These are phyloP conservation scores for Harpalus rubripes DNA, from an alignment of 2,888 invertebrate genomes.

Conservation along the genomic window DNA sequence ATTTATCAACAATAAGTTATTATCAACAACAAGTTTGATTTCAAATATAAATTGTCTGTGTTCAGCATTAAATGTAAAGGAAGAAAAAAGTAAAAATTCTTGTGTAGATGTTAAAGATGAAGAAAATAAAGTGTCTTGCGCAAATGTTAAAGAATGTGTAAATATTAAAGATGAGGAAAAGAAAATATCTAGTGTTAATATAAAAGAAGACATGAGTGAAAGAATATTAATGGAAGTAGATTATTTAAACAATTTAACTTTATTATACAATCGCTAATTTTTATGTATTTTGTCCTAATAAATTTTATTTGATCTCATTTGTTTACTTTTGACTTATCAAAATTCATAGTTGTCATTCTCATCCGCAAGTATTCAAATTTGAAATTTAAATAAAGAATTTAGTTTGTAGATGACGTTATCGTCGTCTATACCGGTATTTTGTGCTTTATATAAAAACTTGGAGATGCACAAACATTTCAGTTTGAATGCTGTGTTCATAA, in stretches of 20 bases:
- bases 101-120: background rate
- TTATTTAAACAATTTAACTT: slow-evolving; percentile 26
- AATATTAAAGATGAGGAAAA: background rate
- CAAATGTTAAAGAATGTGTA: background rate
- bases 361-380: slow-evolving; percentile 22
- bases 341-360: background rate
- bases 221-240: slow-evolving; percentile 6
- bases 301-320: slow-evolving; percentile 11
- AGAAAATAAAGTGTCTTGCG: background rate
- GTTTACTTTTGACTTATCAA: slow-evolving; percentile 38
- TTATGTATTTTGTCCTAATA: background rate
- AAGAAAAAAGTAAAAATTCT: no score
- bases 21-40: slow-evolving; percentile 40
- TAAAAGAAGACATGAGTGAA: slow-evolving; percentile 32
- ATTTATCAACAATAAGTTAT: slow-evolving; percentile 53
- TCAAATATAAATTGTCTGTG: slow-evolving; percentile 42
- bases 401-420: slow-evolving; percentile 54
- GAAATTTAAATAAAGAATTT: slow-evolving; percentile 50
- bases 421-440: slow-evolving; percentile 17
- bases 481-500: background rate
- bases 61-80: no score
- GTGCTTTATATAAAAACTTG: background rate
- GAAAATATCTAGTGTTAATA: background rate
- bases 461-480: slow-evolving; percentile 30
- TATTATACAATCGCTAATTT: slow-evolving; percentile 14